Base-by-base conservation (phyloP, 2,797 vertebrate species). In the Cryptoblepharus egeriae region DNA sequence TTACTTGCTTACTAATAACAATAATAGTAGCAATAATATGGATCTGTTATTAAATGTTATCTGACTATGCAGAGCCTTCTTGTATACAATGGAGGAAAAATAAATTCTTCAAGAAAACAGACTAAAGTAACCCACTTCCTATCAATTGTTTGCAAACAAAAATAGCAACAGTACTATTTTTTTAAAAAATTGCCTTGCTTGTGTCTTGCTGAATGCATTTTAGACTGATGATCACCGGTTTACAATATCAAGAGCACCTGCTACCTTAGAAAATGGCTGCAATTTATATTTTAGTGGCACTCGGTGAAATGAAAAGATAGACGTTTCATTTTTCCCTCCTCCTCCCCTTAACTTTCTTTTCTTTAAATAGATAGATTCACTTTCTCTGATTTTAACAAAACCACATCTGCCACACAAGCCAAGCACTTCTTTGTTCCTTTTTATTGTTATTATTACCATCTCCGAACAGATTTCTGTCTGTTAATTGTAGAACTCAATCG, bases 401-500 rank as follows among this genome's bases (percentile, higher is more conserved):
- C 77, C 86, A 83, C 90, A 92, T 92, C 91, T 92, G 93, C 88
- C 85, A 90, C 83, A 64, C 68, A 89, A 88, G 85, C 57, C 81
- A 74, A 80, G 79, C 89, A 85, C 82, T 88, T 91, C 89, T 90
- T 88, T 83, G 83, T 77, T 86, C 84, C 37, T 80, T n/a, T 77
- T 79, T 91, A 91, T 92, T 91, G 91, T 80, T 93, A 87, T 91
- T 92, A 92, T 90, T 93, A 84, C 85, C 77, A 90, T 90, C 91
- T 92, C 86, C 91, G 88, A 92, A 83, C 86, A 92, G 87, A 92
- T 94, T 95, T 92, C 84, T 84, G 90, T 93, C 92, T 96, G 92
- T 96, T 96, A 96, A 97, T 96, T 96, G 96, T 95, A 94, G 94
- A 89, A 92, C 89, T 87, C 93, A 91, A 93, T 92, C 93, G 90